Evolutionary conservation across 2,113 vertebrate species (phyloP), one percentile per base, ranked within the genome.

Genomic region (Numida meleagris): DNA sequence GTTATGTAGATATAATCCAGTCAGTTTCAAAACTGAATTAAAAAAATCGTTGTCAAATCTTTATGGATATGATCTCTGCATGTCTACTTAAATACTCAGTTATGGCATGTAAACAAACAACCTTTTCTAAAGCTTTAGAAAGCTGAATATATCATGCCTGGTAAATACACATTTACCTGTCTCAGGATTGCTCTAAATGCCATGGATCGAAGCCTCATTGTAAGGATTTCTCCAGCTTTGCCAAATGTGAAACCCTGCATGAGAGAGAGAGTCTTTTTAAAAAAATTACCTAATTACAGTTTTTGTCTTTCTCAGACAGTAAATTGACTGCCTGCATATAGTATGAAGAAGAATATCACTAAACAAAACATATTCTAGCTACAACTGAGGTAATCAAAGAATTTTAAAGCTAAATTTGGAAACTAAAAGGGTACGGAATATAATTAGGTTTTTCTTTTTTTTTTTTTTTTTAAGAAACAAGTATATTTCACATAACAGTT

Each of bases 161-260:
- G 31, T 33, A 57, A 46, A 57, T 19, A 51, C 51, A 9, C 9
- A 72, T 65, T 82, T 51, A 71, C 57, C 50, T 87, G 57, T 31
- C 57, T 71, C 29, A 77, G 21, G 12, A 76, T 82, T 24, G 65
- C 50, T 82, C 27, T 99, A 89, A 99, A 99, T 63, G 98, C 99
- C 93, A 90, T 94, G 10, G 98, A 98, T 86, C 99, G 98, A 72
- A 99, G 97, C 61, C 98, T 99, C 94, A 98, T 98, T 68, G 99
- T 99, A 75, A 99, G 98, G 95, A 99, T 98, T 97, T 99, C 99
- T 43, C 99, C 99, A 91, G 99, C 98, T 97, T 99, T 99, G 38
- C 99, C 99, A 97, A 99, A 99, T 31, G 98, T 97, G 95, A 96
- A 99, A 51, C 99, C 99, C 99, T 99, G 80, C 80, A 72, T 50